Base-by-base conservation (phyloP, 2,888 invertebrate species). In the Thymelicus lineola region DNA sequence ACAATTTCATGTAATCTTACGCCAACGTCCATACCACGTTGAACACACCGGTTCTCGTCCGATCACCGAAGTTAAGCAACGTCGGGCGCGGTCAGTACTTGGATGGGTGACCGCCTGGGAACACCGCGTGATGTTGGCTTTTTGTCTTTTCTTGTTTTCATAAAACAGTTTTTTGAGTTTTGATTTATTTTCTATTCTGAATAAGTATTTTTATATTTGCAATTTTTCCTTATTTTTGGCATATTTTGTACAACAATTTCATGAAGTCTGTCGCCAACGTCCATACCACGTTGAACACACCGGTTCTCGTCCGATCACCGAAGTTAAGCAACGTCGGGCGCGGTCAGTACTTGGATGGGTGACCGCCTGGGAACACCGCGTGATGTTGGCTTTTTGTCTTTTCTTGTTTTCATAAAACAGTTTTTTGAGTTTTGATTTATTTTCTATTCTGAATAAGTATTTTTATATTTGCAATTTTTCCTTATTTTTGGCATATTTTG, bases 301-400 rank as follows among this genome's bases (percentile, higher is more conserved):
- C 67, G 67, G 76, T 75, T 77, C 76, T 77, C 77, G 77, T 79
- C 77, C 75, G 77, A 78, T 78, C 78, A 77, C 77, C 77, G 78
- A 77, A 78, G 78, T 77, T 77, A 77, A 77, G 82, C 82, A 84
- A 82, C 84, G 78, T 83, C 82, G 83, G 84, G 83, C 84, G 84
- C 78, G 82, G 79, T 84, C 80, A 85, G 84, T 85, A 85, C 85
- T 85, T 86, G 85, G 85, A 86, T 87, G 85, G 85, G 86, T 86
- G 85, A 86, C 82, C 82, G 81, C 82, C 80, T 82, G 82, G 82
- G 82, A 82, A 82, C 81, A 82, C 81, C 80, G 77, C 81, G 80
- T 61, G 55, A 42, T 55, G 61, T 61, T 53, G 53, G 53, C 53
- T n/a, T 53, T 53, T 20, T 53, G n/a, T n/a, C n/a, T n/a, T n/a